Evolutionary conservation across 1,140 invertebrate genomes (phyloP), one percentile per base, ranked within the genome.

Genomic region (Sycophaga agraensis): DNA sequence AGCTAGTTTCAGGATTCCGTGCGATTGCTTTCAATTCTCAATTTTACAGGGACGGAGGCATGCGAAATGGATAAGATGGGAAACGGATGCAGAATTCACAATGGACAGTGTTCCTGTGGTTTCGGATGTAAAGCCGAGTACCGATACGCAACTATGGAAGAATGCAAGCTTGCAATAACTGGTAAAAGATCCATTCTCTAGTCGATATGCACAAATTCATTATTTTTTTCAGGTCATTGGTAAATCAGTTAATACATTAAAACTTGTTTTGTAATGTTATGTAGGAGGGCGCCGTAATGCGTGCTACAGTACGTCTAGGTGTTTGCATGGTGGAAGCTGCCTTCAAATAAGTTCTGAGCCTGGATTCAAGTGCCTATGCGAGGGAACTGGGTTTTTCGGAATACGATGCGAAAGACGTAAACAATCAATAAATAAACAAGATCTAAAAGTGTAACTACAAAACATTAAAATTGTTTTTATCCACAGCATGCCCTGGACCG

Each of bases 331-430:
- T 24, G 89, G 89, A 2, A 83, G 82, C 0, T 91, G 89, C 70
- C 85, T 85, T 42, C 89, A 91, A 78, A 87, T 88, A 22, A 82
- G 84, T 2, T 82, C 84, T 58, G 80, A 84, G 11, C 87, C 87
- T 6, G 85, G 87, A 31, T 91, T 82, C 70, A 84, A 85, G 73
- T 91, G 89, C 72, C 79, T 84, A 65, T 91, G 89, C 72, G 86
- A 88, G 70, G 87, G 88, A 55, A 90, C 88, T 40, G 88, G 88
- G 46, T 90, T 81, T 71, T 88, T 86, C 71, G 89, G 89, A 19
- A 76, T 78, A 51, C 79, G 84, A 65, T 91, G 89, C 74, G 84
- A 88, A 68, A 84, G 80, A 82, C 78, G 87, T 88, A 80, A 76
- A 70, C 73, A 57, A 34, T n/a, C 12, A 62, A 61, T 12, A 4